Percentiles rank a stretch among this genome's conserved stretches.
Evolutionary conservation across 2,888 invertebrate genomes (phyloP).

Genomic region (Drosophila differens): DNA sequence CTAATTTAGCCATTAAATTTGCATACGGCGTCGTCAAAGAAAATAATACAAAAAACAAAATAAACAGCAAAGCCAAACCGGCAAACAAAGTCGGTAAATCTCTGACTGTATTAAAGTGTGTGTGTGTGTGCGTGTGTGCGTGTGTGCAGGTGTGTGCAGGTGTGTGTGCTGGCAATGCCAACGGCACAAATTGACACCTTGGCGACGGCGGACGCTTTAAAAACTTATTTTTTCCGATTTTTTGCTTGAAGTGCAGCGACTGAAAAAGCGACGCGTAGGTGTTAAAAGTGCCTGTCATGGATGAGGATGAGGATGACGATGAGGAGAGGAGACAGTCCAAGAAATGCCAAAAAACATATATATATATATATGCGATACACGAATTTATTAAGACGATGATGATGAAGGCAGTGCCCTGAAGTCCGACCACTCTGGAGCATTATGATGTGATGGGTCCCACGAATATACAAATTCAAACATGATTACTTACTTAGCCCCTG

Average conservation of each 20-base stretch:
- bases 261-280: slow-evolving; percentile 53
- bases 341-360: slow-evolving; percentile 10
- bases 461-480: background rate
- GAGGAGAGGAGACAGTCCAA: slow-evolving; percentile 4
- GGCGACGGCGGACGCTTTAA: slow-evolving; percentile 48
- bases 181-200: slow-evolving; percentile 77
- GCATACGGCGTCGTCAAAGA: slow-evolving; percentile 66
- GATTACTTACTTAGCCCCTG: background rate
- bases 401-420: slow-evolving; percentile 7
- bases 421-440: background rate
- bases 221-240: background rate
- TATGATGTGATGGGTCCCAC: background rate
- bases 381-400: slow-evolving; percentile 13
- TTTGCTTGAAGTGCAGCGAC: slow-evolving; percentile 34
- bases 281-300: slow-evolving; percentile 66
- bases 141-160: slow-evolving; percentile 3
- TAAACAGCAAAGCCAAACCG: slow-evolving; percentile 5
- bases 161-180: slow-evolving; percentile 49
- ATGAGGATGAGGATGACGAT: background rate
- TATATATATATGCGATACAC: slow-evolving; percentile 15
- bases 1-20: slow-evolving; percentile 82
- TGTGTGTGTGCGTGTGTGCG: slow-evolving; percentile 11
- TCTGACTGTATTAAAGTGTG: background rate
- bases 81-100: slow-evolving; percentile 11
- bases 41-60: slow-evolving; percentile 33